Base-by-base conservation (phyloP, 2,888 invertebrate species). In the Cistogaster globosa region DNA sequence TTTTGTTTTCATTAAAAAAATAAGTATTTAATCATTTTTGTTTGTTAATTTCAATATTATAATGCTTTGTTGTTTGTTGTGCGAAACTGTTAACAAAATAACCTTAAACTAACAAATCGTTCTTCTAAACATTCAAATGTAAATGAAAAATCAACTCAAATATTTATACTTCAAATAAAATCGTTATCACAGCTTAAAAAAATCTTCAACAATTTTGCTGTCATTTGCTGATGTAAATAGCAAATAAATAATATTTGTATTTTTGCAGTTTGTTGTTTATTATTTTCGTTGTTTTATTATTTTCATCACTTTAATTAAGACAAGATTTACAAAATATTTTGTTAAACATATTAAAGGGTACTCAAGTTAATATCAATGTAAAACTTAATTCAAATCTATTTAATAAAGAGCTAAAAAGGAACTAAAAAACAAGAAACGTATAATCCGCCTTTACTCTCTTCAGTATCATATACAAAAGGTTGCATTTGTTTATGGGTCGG, bases 1-100 rank as follows among this genome's bases (percentile, higher is more conserved):
- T 11, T 57, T 75, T 11, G 3, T 12, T 42, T 68, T 63, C 48
- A 72, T 51, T 38, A 62, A 2, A 22, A 48, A 63, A 55, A 42
- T 57, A 42, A 45, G 14, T 65, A 74, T 80, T 55, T 83, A 72
- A 62, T 42, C 0, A 53, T 74, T 71, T 79, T 22, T 72, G 38
- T 78, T 80, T 67, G 65, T 71, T 74, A 51, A 45, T 53, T 48
- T 74, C n/a, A 62, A 65, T 85, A 81, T 84, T 79, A 77, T 84
- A 72, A 74, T 74, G 86, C 86, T 84, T 86, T 86, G 81, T 87
- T 86, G 86, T 87, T 87, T 86, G 83, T 86, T 87, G 87, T 87
- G 86, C 83, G 77, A 81, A 83, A 74, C 60, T 57, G 38, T 80
- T 36, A 75, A 62, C 57, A 45, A 78, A 84, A 74, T 75, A 69